Percentiles rank a stretch among this genome's conserved stretches.
These are phyloP conservation scores for Amblyraja radiata DNA, from an alignment of 2,797 vertebrate species.

Conservation along the genomic window DNA sequence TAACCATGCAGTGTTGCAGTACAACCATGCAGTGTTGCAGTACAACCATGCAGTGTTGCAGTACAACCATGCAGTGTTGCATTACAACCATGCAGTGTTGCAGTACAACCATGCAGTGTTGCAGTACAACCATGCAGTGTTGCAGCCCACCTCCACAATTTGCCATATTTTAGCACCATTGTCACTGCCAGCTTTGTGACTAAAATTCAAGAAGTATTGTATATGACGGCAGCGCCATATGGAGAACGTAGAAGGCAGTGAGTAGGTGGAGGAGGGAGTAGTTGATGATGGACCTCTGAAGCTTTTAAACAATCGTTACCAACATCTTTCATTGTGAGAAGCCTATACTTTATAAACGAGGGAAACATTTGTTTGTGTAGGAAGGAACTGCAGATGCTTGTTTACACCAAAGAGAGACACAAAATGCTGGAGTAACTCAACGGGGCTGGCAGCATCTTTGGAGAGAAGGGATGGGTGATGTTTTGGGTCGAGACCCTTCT, in stretches of 20 bases:
- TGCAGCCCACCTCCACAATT: neutral
- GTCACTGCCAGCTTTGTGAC: neutral
- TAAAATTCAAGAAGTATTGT: neutral
- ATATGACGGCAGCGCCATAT: neutral
- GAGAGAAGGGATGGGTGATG: too few species aligned
- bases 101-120: too few species aligned
- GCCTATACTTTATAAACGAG: neutral
- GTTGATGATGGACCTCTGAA: neutral
- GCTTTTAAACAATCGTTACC: neutral
- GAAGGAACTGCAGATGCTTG: too few species aligned
- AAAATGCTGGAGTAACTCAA: too few species aligned
- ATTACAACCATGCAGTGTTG: too few species aligned
- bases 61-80: too few species aligned
- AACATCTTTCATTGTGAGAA: neutral
- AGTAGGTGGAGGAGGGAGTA: neutral
- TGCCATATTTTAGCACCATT: neutral
- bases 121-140: neutral
- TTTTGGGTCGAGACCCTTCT: too few species aligned
- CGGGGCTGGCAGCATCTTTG: too few species aligned
- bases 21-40: neutral
- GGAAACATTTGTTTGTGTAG: neutral
- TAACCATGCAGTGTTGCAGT: too few species aligned
- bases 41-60: neutral
- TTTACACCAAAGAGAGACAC: too few species aligned
- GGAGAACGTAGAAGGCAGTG: neutral